Evolutionary conservation across 2,113 vertebrate genomes (phyloP), one percentile per base, ranked within the genome.

Genomic region (Melozone crissalis): DNA sequence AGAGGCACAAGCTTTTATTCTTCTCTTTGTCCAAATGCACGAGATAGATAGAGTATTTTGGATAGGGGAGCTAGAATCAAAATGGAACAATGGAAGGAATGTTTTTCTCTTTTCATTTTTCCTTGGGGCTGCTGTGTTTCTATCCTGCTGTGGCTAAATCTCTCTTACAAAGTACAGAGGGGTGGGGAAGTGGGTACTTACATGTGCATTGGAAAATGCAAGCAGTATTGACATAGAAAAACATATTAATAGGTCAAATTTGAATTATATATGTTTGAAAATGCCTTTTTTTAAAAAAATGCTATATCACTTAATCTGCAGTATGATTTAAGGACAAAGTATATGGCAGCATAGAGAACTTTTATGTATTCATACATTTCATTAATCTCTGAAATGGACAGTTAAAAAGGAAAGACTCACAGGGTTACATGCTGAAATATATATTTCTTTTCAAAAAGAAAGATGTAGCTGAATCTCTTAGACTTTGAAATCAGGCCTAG

Each of bases 401-500:
- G 55, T 63, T 80, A 37, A 68, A 91, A 94, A 84, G 39, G 37
- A 20, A 13, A 87, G 65, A 78, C 73, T 7, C 27, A 51, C 11
- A 51, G 41, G 10, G 10, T 71, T 77, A 71, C 47, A 41, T 82
- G 37, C 30, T 69, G 44, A 90, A 69, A 75, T 51, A 62, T 16
- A 17, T 89, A 68, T 73, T 90, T 88, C 61, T 89, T 94, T 92
- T 80, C 43, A 71, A 77, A 94, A 91, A 73, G 82, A 66, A 89
- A 61, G 49, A 57, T 61, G 22, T 66, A 76, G 37, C 54, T 78
- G 41, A 57, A 62, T 47, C 9, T 62, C 87, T 71, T 72, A 46
- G 43, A 72, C 57, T 95, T 97, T 95, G 84, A 97, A 95, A 96
- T 96, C 63, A 90, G 62, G 44, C 79, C 83, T 82, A 86, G 78